Base-by-base conservation (phyloP, 2,113 vertebrate genomes). In the Indicator maculatus region DNA sequence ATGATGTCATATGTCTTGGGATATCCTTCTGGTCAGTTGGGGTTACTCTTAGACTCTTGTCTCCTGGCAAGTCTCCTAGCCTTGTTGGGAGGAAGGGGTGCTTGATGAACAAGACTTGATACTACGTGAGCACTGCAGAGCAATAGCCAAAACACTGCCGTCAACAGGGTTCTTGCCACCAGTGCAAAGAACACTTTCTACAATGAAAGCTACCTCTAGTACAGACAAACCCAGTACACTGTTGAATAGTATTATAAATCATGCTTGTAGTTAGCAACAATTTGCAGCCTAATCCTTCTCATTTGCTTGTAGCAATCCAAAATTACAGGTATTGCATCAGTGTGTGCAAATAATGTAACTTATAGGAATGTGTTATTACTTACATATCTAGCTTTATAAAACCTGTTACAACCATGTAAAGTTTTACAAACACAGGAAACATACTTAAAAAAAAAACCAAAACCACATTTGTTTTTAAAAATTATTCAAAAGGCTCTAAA, bases 121-220 rank as follows among this genome's bases (percentile, higher is more conserved):
- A 15, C 12, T 55, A 6, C 12, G 41, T 19, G 27, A 56, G 13
- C n/a, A 8, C 23, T 5, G 12, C 4, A 6, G 12, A 52, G 38
- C 20, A 28, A 8, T 4, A 80, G 21, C 8, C 4, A 44, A 58
- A 83, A 80, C 9, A 53, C 2, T 4, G 6, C 28, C 45, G 30
- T 19, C 19, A 73, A 19, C 9, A 8, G 24, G 8, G 0, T 15
- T 26, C 21, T 20, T 28, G 53, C 12, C 14, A 41, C 30, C 0
- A 6, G 4, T 14, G 10, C 1, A 8, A 65, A 86, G 4, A 1
- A 1, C 36, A 55, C 8, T 5, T 44, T 11, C 30, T 23, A 2
- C 0, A 0, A 55, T 30, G 14, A 44, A 78, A 53, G 20, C 3
- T 20, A 74, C 53, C 30, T 52, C 0, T 11, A 20, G 27, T 26